These are phyloP conservation scores for human DNA, from an alignment of 2,113 vertebrate genomes.

Conservation along the genomic window DNA sequence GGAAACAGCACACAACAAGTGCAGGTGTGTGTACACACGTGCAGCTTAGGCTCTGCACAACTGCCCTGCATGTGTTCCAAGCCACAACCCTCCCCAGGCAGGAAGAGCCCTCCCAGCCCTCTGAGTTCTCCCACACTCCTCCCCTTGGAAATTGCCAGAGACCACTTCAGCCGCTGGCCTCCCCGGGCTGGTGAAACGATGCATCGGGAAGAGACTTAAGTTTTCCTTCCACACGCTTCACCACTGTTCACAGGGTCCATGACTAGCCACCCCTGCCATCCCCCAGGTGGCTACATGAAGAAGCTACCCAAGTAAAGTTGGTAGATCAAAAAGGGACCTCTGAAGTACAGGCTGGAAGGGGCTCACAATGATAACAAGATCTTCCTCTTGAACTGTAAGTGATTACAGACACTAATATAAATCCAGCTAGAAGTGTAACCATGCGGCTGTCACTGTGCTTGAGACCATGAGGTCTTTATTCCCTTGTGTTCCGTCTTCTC, in stretches of 20 bases:
- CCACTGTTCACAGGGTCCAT: neutral
- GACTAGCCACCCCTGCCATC: neutral
- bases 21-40: rapidly evolving
- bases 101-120: neutral
- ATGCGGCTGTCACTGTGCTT: neutral
- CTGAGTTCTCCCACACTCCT: neutral
- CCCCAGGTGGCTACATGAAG: neutral
- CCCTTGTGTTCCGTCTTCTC: conserved; percentile 67
- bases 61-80: neutral
- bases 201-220: neutral
- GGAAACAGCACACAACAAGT: too few species aligned
- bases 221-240: neutral
- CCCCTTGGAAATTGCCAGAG: neutral
- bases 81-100: neutral
- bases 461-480: conserved; percentile 50
- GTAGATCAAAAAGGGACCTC: neutral
- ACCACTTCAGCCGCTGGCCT: neutral
- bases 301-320: neutral
- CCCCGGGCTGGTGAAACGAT: neutral
- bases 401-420: conserved; percentile 51
- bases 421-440: neutral
- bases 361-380: conserved; percentile 16
- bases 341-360: conserved; percentile 15
- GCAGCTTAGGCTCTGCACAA: neutral
- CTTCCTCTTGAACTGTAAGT: conserved; percentile 62